phyloP scores from a whole-genome alignment of 2,113 vertebrate genomes.

The Thalassoma bifasciatum region DNA sequence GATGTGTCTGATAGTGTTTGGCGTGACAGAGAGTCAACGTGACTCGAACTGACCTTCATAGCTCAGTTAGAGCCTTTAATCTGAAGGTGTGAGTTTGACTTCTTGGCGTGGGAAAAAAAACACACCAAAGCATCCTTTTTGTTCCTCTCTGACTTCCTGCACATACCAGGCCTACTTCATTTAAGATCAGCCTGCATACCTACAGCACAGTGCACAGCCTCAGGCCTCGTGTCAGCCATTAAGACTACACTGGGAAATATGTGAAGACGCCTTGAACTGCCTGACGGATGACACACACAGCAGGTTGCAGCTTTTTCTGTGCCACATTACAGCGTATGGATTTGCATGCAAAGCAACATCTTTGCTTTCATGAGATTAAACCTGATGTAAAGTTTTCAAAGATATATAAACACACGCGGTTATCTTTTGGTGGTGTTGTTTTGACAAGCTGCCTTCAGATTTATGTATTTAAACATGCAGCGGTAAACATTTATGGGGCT shows the following conservation, averaged over 20 bases:
- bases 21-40: background rate
- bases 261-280: background rate
- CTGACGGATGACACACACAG: background rate
- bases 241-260: slow-evolving; percentile 20
- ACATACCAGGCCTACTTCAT: slow-evolving; percentile 56
- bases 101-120: slow-evolving; percentile 63
- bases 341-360: background rate
- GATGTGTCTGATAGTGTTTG: slow-evolving; percentile 1
- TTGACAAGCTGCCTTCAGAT: slow-evolving; percentile 5
- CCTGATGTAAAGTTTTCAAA: slow-evolving; percentile 1
- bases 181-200: slow-evolving; percentile 50
- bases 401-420: slow-evolving; percentile 24
- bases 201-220: slow-evolving; percentile 22
- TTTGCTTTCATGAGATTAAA: background rate
- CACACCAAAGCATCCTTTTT: slow-evolving; percentile 32
- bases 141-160: slow-evolving; percentile 41
- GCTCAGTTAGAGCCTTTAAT: slow-evolving; percentile 14
- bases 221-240: slow-evolving; percentile 26
- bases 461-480: slow-evolving; percentile 32
- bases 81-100: slow-evolving; percentile 13
- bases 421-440: slow-evolving; percentile 29
- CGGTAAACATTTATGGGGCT: slow-evolving; percentile 40
- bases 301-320: background rate
- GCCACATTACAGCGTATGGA: background rate
- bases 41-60: background rate